phyloP scores from a whole-genome alignment of 2,888 invertebrate species.

The Luperina testacea region DNA sequence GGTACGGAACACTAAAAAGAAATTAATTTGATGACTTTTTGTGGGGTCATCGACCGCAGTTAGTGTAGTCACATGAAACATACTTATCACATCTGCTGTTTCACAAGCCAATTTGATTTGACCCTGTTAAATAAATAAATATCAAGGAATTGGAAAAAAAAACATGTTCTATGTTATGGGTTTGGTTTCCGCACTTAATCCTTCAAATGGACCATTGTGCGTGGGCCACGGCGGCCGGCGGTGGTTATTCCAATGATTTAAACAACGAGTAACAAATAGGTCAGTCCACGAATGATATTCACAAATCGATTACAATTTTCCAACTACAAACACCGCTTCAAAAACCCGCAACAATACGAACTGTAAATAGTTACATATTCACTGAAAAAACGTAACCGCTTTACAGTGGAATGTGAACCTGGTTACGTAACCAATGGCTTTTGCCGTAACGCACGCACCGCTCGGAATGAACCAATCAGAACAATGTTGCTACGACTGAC shows the following conservation, averaged over 20 bases:
- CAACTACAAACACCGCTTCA: constrained; percentile 18
- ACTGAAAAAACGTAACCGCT: constrained; percentile 31
- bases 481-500: constrained; percentile 62
- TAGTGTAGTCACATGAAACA: no score
- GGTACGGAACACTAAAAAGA: no score
- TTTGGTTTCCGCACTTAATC: no score
- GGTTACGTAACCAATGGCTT: constrained; percentile 41
- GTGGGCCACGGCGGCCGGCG: no score
- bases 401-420: constrained; percentile 29
- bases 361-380: constrained; percentile 34
- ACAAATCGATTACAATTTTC: constrained; percentile 24
- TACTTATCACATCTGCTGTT: no score
- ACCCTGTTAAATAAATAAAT: neutral
- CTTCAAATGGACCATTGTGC: no score
- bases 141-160: neutral
- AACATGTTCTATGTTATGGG: neutral
- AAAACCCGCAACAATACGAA: constrained; percentile 22
- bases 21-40: no score
- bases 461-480: constrained; percentile 61
- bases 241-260: no score
- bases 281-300: neutral
- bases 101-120: no score
- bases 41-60: no score
- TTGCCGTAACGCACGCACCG: constrained; percentile 55
- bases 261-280: neutral